Conservation (phyloP, 2,888 invertebrate genomes). For the Allygus modestus region DNA sequence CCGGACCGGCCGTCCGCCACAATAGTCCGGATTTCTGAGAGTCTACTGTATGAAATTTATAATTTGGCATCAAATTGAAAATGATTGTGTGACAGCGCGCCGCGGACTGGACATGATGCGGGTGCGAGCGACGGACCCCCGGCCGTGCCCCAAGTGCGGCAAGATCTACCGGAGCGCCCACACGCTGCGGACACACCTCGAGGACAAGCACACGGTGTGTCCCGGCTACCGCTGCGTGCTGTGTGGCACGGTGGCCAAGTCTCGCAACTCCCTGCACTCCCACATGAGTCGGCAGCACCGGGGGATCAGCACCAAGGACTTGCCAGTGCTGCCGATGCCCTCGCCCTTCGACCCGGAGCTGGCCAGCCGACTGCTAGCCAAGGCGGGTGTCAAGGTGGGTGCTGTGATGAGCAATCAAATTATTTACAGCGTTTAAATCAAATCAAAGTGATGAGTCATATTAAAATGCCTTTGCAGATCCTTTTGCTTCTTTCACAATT, state of each 20-base stretch:
- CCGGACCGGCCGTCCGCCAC: too few relatives aligned
- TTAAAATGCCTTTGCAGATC: too few relatives aligned
- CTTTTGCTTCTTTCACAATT: too few relatives aligned
- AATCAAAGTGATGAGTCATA: too few relatives aligned
- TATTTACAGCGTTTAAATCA: too few relatives aligned
- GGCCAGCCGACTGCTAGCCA: slow-evolving; percentile 87
- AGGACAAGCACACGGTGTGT: slow-evolving; percentile 95
- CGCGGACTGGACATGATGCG: slow-evolving; percentile 90
- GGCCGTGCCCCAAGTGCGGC: slow-evolving; percentile 95
- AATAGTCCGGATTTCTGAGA: too few relatives aligned
- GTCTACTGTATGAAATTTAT: too few relatives aligned
- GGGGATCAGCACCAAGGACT: slow-evolving; percentile 94
- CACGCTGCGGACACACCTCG: slow-evolving; percentile 92
- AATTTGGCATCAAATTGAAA: too few relatives aligned
- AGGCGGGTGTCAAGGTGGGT: slow-evolving; percentile 92
- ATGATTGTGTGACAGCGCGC: slow-evolving; percentile 77
- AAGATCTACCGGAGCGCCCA: slow-evolving; percentile 96
- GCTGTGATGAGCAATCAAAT: too few relatives aligned
- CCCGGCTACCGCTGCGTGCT: slow-evolving; percentile 94
- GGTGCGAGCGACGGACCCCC: slow-evolving; percentile 93
- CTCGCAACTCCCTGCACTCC: slow-evolving; percentile 93
- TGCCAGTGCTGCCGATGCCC: slow-evolving; percentile 95
- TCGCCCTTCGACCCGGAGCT: slow-evolving; percentile 94
- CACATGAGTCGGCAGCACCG: slow-evolving; percentile 97
- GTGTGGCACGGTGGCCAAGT: slow-evolving; percentile 95